phyloP scores from a whole-genome alignment of 2,888 invertebrate species.

The Axea sp. region DNA sequence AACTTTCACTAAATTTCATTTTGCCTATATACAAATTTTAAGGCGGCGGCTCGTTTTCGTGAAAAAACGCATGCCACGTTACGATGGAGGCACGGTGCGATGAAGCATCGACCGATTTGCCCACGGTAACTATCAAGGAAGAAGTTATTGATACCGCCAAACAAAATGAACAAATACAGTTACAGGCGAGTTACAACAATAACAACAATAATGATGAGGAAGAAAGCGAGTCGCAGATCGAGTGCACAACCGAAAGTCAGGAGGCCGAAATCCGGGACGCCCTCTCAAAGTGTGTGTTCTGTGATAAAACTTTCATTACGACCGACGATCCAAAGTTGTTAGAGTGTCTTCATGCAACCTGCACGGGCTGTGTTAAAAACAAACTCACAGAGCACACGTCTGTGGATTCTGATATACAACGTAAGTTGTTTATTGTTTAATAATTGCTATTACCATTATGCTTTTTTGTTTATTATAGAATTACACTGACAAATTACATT shows the following conservation, averaged over 20 bases:
- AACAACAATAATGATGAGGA: conserved; percentile 69
- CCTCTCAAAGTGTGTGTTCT: conserved; percentile 79
- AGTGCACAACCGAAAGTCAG: conserved; percentile 74
- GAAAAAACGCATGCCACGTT: conserved; percentile 49
- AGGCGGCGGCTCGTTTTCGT: conserved; percentile 14
- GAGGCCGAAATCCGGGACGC: conserved; percentile 71
- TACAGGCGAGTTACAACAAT: conserved; percentile 40
- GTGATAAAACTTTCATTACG: conserved; percentile 79
- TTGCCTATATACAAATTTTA: neutral
- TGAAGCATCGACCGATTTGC: conserved; percentile 66
- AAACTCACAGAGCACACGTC: conserved; percentile 82
- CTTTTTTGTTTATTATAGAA: too few species aligned
- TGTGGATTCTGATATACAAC: conserved; percentile 77
- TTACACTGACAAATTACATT: too few species aligned
- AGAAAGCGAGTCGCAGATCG: conserved; percentile 71
- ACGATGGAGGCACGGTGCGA: conserved; percentile 67
- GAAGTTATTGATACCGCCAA: conserved; percentile 70
- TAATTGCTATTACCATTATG: too few species aligned
- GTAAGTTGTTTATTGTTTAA: conserved; percentile 66
- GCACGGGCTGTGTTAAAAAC: conserved; percentile 86
- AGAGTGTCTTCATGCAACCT: conserved; percentile 93
- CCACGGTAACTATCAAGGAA: conserved; percentile 71
- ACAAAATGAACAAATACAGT: conserved; percentile 68
- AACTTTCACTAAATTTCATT: conserved; percentile 23
- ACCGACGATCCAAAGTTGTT: conserved; percentile 88